Base-by-base conservation (phyloP, 2,113 vertebrate genomes). In the Corythornis cristatus region DNA sequence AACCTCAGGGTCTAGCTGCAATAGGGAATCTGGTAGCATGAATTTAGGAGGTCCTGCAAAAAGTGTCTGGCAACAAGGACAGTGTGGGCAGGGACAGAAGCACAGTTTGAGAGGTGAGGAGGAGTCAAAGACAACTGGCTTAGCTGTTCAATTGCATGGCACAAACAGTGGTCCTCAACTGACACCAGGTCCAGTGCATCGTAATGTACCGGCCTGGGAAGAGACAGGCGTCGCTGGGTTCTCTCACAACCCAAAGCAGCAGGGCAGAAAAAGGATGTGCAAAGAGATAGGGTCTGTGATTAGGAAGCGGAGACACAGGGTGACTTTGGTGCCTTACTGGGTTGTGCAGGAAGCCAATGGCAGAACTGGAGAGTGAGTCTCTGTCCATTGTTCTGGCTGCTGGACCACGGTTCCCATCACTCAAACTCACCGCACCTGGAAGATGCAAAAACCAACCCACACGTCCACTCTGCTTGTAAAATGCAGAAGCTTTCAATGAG, bases 341-440 rank as follows among this genome's bases (percentile, higher is more conserved):
- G 20, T 56, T 56, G 45, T 2, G 3, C 57, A 92, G 81, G 75
- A 91, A 61, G 58, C 56, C 4, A 3, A 1, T 8, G 54, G 88
- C 78, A 88, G 85, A 90, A 68, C 31, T 50, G 58, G 66, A 75
- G 84, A 51, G 19, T 29, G 57, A 46, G 71, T 45, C 79, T 64
- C 8, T 2, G 19, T 37, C 45, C 6, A 2, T 28, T 58, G 71
- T 35, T 57, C 46, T 71, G 61, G 62, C 46, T 1, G 0, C 62
- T 57, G 37, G 56, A 72, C 61, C 22, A 6, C 8, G 5, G 51
- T 86, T 78, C 73, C 86, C 40, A 10, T 66, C 1, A 0, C 79
- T 86, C 67, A 74, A 5, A 73, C 42, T 66, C 0, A 0, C 37
- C 18, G 0, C 42, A 20, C 46, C 1, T 2, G 35, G 23, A 33